Evolutionary conservation across 2,113 vertebrate species (phyloP).

Genomic region (Arizona elegans): DNA sequence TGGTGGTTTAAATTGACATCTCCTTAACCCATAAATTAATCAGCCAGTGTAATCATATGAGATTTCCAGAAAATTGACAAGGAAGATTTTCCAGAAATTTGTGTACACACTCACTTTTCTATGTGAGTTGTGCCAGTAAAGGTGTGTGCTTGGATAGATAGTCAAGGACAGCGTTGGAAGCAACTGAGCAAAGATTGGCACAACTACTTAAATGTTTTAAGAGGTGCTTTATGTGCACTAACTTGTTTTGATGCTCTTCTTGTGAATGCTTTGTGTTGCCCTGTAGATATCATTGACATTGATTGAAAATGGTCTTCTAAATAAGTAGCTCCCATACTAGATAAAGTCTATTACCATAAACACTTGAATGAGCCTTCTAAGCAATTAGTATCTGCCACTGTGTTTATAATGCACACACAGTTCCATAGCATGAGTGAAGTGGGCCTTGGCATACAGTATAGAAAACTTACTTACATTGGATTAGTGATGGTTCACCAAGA

Average conservation of each 20-base stretch:
- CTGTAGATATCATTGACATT: not conserved
- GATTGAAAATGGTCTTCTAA: not conserved
- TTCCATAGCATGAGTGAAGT: not conserved
- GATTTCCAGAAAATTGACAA: not conserved
- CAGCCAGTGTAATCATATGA: not conserved
- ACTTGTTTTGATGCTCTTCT: not conserved
- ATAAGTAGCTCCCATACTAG: not conserved
- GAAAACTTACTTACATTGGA: not conserved
- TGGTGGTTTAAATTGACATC: not conserved
- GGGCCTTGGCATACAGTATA: too few species aligned
- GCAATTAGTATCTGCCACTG: not conserved
- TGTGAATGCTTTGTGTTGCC: not conserved
- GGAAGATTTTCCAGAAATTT: not conserved
- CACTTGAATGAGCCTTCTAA: not conserved
- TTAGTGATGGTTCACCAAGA: not conserved
- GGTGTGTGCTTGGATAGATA: not conserved
- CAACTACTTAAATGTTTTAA: not conserved
- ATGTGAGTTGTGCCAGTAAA: not conserved
- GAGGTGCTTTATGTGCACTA: not conserved
- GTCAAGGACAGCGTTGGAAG: not conserved
- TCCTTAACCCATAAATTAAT: not conserved
- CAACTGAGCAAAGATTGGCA: not conserved
- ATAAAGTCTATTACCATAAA: not conserved
- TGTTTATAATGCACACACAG: not conserved
- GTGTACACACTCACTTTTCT: not conserved